Evolutionary conservation across 2,797 vertebrate species (phyloP), one percentile per base, ranked within the genome.

Genomic region (Pipistrellus nathusii): DNA sequence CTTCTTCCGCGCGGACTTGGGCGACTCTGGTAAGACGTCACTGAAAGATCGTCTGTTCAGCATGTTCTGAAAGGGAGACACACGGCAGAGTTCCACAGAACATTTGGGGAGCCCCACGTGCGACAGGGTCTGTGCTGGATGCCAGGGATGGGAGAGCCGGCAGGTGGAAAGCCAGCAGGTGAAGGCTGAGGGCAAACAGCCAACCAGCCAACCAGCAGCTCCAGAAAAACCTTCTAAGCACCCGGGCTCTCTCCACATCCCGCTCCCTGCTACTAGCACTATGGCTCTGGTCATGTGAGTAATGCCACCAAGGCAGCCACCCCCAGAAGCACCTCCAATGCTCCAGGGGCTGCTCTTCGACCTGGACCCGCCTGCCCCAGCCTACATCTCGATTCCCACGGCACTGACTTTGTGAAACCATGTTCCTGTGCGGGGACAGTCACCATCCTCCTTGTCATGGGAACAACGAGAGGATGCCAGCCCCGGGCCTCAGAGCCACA

Each of bases 41-140:
- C 99, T 99, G 97, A 99, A 99, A 53, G 99, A 99, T 41, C 99
- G 99, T 76, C 99, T 98, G 94, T 99, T 99, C 64, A 99, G 98
- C 99, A 99, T 99, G 98, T 99, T 99, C 99, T 99, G 98, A 68
- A 98, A 98, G 98, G 98, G 32, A 85, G 72, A 94, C 93, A 96
- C 84, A 94, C 57, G 90, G 90, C 72, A 93, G n/a, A 0, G 64
- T 64, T 85, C 64, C 77, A 72, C 27, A 14, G 59, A 66, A 90
- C 85, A 35, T 0, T 11, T 2, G 14, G 1, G 25, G 62, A 48
- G 53, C 17, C 3, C 5, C 11, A 2, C 12, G 32, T 0, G 11
- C 0, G 23, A 46, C 51, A 12, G 27, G 62, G 6, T 32, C 48
- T 21, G 15, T 11, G 51, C 51, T 18, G 71, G 64, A 57, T 1